Conservation (phyloP, 2,797 vertebrate species). For the Chelmon rostratus region DNA sequence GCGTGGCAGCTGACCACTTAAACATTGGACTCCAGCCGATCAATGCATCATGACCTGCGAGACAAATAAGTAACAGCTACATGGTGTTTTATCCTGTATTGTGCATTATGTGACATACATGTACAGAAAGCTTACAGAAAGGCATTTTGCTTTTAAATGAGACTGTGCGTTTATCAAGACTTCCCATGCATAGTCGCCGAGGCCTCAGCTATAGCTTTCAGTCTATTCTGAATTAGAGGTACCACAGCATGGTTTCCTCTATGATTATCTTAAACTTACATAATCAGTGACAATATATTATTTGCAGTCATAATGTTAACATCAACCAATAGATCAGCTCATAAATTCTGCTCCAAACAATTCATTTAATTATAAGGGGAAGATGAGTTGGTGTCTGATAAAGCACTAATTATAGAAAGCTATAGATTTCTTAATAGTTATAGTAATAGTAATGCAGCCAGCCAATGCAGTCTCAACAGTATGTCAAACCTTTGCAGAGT, state of each 20-base stretch:
- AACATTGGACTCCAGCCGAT: conserved; percentile 62
- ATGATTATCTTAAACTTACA: neutral
- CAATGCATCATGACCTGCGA: conserved; percentile 47
- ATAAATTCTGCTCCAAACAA: too few relatives aligned
- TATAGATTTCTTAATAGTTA: neutral
- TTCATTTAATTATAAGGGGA: neutral
- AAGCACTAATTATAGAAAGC: neutral
- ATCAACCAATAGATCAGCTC: neutral
- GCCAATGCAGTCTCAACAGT: neutral
- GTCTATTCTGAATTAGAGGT: neutral
- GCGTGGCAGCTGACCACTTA: conserved; percentile 15
- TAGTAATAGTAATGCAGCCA: too few relatives aligned
- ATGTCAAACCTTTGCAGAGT: neutral
- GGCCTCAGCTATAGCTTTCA: neutral
- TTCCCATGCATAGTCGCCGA: neutral
- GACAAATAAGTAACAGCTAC: conserved; percentile 20
- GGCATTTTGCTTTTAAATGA: neutral
- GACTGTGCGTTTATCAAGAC: neutral
- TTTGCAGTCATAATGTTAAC: neutral
- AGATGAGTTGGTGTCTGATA: neutral
- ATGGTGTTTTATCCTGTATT: neutral
- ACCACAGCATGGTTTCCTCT: too few relatives aligned
- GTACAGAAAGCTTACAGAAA: neutral
- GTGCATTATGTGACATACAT: neutral
- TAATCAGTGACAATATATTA: neutral